Evolutionary conservation across 2,113 vertebrate genomes (phyloP).

Genomic region (Eclectus roratus): DNA sequence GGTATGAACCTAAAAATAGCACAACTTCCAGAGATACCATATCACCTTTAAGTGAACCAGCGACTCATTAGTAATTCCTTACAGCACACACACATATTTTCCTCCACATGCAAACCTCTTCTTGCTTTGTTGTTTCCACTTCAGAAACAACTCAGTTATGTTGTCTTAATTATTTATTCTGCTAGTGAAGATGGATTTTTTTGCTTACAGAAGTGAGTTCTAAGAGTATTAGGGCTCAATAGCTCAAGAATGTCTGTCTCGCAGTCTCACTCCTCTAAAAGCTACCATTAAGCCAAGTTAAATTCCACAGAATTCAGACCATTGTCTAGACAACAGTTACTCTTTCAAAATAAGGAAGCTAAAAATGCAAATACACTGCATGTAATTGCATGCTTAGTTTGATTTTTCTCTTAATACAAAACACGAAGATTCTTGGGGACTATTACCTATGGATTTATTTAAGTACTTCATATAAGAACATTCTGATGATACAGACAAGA

Average conservation of each 20-base stretch:
- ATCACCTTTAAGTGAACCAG: not conserved
- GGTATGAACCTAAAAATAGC: not conserved
- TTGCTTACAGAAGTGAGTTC: not conserved
- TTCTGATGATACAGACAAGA: not conserved
- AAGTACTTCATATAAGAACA: not conserved
- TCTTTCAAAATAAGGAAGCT: not conserved
- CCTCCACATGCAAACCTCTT: not conserved
- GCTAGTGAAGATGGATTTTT: not conserved
- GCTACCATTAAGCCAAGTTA: not conserved
- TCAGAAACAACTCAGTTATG: not conserved
- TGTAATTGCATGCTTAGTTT: not conserved
- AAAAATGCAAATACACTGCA: not conserved
- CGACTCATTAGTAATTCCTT: not conserved
- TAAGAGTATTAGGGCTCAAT: not conserved
- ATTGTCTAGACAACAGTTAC: not conserved
- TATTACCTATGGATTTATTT: not conserved
- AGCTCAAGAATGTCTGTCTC: not conserved
- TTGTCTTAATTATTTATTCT: not conserved
- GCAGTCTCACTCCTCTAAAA: not conserved
- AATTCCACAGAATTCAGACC: not conserved
- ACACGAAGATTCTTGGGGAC: not conserved
- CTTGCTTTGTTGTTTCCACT: not conserved
- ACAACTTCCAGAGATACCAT: not conserved
- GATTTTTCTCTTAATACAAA: not conserved
- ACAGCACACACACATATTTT: not conserved